Base-by-base conservation (phyloP, 2,888 invertebrate species). In the Zaprionus lineosus region DNA sequence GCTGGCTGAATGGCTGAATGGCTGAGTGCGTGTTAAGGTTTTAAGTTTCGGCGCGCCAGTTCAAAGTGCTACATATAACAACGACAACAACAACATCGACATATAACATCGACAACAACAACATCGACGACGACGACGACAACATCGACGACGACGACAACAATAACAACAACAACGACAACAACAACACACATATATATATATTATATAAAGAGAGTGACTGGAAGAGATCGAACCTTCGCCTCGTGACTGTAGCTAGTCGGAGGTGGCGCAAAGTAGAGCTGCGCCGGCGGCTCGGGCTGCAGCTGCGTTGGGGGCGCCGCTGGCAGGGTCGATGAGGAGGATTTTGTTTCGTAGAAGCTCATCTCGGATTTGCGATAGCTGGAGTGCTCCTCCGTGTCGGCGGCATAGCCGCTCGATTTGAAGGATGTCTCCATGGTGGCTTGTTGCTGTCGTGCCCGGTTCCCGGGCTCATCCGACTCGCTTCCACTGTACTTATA, bases 401-500 rank as follows among this genome's bases (percentile, higher is more conserved):
- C 94, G 1, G 94, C 94, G 89, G 93, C 93, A 77, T 94, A 94
- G 7, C 94, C 94, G 75, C 92, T 92, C 57, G 89, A 86, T 67
- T 88, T 89, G 9, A 83, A 79, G 1, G 79, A 77, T 0, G 65
- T 44, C 52, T 84, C 77, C 40, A 41, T 48, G 40, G 59, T 56
- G 28, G 56, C 90, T 87, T 24, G 91, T 89, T 7, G 89, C 83
- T 60, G 66, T 0, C 66, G 71, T 0, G 59, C 72, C 43, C 90
- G 58, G 9, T 59, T 31, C 18, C 46, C 68, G 0, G 69, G 82
- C 15, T 93, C 93, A 70, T 94, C 93, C 8, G 91, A 92, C 72
- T 94, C 93, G 73, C 93, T 93, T 61, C 92, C 92, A 67, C 91
- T 92, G 18, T 92, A 92, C 64, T 92, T 92, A 92, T 93, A 93